Evolutionary conservation across 2,888 invertebrate species (phyloP).

Genomic region (Aquatica leii): DNA sequence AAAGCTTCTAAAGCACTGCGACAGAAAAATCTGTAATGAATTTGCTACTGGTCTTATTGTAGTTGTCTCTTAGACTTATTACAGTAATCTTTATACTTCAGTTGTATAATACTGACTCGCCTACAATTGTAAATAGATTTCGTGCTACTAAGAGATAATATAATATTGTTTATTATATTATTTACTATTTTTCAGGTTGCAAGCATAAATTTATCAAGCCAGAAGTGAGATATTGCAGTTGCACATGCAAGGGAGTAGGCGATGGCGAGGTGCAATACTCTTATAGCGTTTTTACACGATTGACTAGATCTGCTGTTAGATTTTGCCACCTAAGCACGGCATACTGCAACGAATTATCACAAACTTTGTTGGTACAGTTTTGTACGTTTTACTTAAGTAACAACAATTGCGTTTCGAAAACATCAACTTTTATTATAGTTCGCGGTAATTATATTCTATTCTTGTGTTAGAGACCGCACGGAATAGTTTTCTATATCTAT

Average conservation of each 20-base stretch:
- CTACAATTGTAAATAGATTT: slow-evolving; percentile 41
- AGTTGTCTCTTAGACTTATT: slow-evolving; percentile 17
- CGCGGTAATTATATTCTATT: slow-evolving; percentile 24
- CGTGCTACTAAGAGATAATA: slow-evolving; percentile 46
- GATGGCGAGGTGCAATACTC: slow-evolving; percentile 42
- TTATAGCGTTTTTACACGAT: slow-evolving; percentile 29
- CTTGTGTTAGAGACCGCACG: slow-evolving; percentile 26
- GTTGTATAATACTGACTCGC: slow-evolving; percentile 32
- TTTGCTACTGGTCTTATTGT: too few species aligned
- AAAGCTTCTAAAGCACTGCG: too few species aligned
- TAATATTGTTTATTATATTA: slow-evolving; percentile 47
- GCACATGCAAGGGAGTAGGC: slow-evolving; percentile 47
- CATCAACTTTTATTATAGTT: slow-evolving; percentile 12
- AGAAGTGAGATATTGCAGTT: slow-evolving; percentile 43
- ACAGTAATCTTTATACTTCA: slow-evolving; percentile 32
- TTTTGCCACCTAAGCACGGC: slow-evolving; percentile 10
- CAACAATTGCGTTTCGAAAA: slow-evolving; percentile 2
- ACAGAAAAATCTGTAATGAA: too few species aligned
- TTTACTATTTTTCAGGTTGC: slow-evolving; percentile 48
- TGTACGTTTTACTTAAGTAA: too few species aligned
- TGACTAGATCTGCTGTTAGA: slow-evolving; percentile 12
- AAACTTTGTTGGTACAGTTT: neutral
- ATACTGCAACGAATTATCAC: slow-evolving; percentile 1
- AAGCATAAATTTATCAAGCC: slow-evolving; percentile 44
- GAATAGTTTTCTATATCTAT: slow-evolving; percentile 24